Evolutionary conservation across 2,113 vertebrate species (phyloP), one percentile per base, ranked within the genome.

Genomic region (Platichthys flesus): DNA sequence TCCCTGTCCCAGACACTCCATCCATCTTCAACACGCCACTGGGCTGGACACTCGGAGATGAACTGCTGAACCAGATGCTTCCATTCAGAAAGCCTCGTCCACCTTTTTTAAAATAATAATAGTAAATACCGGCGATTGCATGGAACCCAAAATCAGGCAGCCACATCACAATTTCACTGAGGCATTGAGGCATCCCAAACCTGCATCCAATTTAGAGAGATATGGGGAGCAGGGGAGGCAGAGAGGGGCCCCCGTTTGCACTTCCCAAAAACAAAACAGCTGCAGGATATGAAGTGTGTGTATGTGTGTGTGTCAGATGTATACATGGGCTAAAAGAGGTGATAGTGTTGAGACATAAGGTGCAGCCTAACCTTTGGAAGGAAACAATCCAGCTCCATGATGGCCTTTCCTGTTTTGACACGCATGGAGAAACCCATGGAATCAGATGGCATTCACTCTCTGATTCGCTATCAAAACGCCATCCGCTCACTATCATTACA

Each of bases 391-490:
- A 78, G 73, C 74, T 80, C 65, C 71, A 78, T 88, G 92, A 93
- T 93, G 93, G 92, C 90, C 92, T 94, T 95, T 92, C 70, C 81
- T 68, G 51, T 82, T 74, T 78, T 91, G 92, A 93, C 92, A 94
- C 87, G 93, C 94, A 91, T 94, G 93, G 92, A 79, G 84, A 93
- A 89, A 71, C 91, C 83, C 77, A 72, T 67, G 61, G 87, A 91
- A 93, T 93, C 90, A 94, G 93, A 93, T 93, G 93, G 89, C 90
- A 92, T 93, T 94, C 92, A 92, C 76, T 79, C 78, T 73, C 74
- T 81, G 86, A 93, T 88, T 91, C 83, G 42, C 79, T 86, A 91
- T 93, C 91, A 81, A 76, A 80, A 77, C 28, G 16, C 61, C 79
- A 78, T 87, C 85, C 57, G 13, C 76, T 87, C 78, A 76, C 70